Percentiles rank a stretch among this genome's conserved stretches.
Evolutionary conservation across 2,888 invertebrate genomes (phyloP).

Genomic region (Parnassius smintheus): DNA sequence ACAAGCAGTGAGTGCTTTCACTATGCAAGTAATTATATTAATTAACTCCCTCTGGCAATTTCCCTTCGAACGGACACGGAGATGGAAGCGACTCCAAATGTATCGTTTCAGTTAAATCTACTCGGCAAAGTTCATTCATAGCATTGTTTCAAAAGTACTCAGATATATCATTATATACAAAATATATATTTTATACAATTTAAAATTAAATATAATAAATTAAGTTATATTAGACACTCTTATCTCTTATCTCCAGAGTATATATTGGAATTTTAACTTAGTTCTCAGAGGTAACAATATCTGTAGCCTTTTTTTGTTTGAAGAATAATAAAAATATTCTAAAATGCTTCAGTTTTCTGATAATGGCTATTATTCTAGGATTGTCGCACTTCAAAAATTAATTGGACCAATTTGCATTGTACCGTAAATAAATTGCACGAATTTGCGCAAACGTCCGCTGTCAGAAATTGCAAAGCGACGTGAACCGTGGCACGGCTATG

Average conservation of each 20-base stretch:
- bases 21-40: slow-evolving; percentile 25
- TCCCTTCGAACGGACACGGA: slow-evolving; percentile 7
- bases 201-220: too few species aligned
- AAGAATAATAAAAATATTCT: too few species aligned
- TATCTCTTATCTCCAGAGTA: too few species aligned
- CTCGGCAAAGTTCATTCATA: not conserved
- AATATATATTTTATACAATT: too few species aligned
- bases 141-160: not conserved
- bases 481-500: slow-evolving; percentile 8
- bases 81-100: slow-evolving; percentile 9
- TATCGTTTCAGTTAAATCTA: slow-evolving; percentile 11
- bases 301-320: too few species aligned
- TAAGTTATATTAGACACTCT: too few species aligned
- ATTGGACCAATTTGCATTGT: slow-evolving; percentile 23
- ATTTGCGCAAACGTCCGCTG: slow-evolving; percentile 16
- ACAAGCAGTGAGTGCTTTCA: slow-evolving; percentile 14
- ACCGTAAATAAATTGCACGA: slow-evolving; percentile 19
- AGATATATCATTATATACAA: too few species aligned
- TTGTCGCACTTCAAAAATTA: slow-evolving; percentile 23
- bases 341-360: not conserved
- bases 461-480: slow-evolving; percentile 17
- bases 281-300: too few species aligned
- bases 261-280: too few species aligned
- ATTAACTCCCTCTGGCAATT: slow-evolving; percentile 22
- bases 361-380: slow-evolving; percentile 15